phyloP scores from a whole-genome alignment of 2,797 vertebrate species.

The Leucoraja ocellata region DNA sequence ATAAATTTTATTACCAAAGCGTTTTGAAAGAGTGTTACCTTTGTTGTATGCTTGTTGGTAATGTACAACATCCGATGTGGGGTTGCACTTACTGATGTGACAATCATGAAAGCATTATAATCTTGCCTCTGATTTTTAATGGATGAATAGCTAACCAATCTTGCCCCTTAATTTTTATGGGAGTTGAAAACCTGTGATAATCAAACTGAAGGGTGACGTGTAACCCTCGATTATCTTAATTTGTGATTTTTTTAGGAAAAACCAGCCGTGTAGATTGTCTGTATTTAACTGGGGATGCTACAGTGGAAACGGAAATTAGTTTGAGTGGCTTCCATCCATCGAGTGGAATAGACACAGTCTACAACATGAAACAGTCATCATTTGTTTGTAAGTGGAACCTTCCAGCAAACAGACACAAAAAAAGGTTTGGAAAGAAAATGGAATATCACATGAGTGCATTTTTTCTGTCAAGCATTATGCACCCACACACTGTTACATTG shows the following conservation, averaged over 20 bases:
- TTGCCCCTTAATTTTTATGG: slow-evolving; percentile 24
- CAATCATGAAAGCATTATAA: slow-evolving; percentile 30
- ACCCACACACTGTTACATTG: no score
- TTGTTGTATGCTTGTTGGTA: slow-evolving; percentile 1
- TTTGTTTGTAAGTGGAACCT: background rate
- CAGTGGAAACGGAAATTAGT: background rate
- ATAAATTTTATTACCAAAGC: background rate
- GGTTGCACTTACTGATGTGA: slow-evolving; percentile 33
- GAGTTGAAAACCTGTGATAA: background rate
- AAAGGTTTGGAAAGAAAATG: background rate
- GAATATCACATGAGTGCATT: background rate
- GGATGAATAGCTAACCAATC: slow-evolving; percentile 33
- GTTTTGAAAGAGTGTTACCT: slow-evolving; percentile 9
- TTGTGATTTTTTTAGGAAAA: slow-evolving; percentile 8
- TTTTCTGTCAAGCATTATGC: background rate
- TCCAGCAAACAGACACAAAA: background rate
- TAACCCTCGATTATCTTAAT: slow-evolving; percentile 27
- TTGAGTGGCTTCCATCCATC: background rate
- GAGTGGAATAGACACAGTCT: background rate
- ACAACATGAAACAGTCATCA: background rate
- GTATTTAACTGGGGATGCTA: background rate
- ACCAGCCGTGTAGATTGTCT: background rate
- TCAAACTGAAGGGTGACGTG: slow-evolving; percentile 9
- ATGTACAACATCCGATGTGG: slow-evolving; percentile 11
- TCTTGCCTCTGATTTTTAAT: slow-evolving; percentile 29